Evolutionary conservation across 2,888 invertebrate genomes (phyloP).

Genomic region (Ennomos erosarius): DNA sequence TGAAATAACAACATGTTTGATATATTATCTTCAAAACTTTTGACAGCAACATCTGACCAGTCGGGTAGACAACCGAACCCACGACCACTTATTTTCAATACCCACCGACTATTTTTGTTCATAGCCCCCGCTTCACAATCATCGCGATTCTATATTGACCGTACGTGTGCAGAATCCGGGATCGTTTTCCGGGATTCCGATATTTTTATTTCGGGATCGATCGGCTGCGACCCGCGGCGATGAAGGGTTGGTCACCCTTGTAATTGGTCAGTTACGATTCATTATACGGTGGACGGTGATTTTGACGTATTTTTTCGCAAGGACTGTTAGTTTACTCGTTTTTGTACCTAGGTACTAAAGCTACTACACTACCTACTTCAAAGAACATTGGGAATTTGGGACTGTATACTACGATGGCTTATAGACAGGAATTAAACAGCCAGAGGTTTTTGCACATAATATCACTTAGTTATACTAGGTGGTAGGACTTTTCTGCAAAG

Average conservation of each 20-base stretch:
- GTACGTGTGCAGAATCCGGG: constrained; percentile 77
- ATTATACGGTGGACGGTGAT: constrained; percentile 58
- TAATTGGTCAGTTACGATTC: constrained; percentile 83
- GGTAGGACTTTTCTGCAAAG: too few species aligned
- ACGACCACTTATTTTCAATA: constrained; percentile 71
- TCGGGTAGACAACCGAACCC: constrained; percentile 9
- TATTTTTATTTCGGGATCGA: constrained; percentile 81
- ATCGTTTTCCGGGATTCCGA: constrained; percentile 77
- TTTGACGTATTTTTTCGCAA: constrained; percentile 23
- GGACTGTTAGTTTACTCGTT: too few species aligned
- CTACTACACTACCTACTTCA: too few species aligned
- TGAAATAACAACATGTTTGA: too few species aligned
- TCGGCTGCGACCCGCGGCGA: constrained; percentile 56
- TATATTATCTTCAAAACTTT: too few species aligned
- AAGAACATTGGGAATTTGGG: too few species aligned
- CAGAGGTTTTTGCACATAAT: too few species aligned
- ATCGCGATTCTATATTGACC: constrained; percentile 82
- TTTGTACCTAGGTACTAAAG: too few species aligned
- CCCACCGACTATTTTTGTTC: constrained; percentile 64
- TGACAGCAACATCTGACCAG: not conserved
- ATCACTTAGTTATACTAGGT: too few species aligned
- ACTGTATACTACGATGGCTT: too few species aligned
- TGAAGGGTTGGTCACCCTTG: constrained; percentile 79
- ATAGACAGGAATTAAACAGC: too few species aligned
- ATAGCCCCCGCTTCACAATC: constrained; percentile 78